Percentiles rank a stretch among this genome's conserved stretches.
Conservation (phyloP, 2,113 vertebrate species). For the human (Homo sapiens) region DNA sequence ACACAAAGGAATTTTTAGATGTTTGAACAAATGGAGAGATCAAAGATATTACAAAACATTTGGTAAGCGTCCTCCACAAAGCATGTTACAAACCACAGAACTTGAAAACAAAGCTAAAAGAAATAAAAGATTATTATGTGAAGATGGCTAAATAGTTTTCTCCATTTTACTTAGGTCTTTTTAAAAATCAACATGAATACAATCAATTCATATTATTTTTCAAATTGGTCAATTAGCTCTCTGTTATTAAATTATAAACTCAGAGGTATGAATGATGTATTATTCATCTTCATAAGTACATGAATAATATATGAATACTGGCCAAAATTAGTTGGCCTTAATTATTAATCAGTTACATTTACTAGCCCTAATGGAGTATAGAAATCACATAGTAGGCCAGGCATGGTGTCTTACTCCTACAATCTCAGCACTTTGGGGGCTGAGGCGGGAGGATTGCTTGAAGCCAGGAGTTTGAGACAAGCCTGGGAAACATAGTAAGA, state of each 20-base stretch:
- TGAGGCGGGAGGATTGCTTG: too few relatives aligned
- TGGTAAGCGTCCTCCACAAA: constrained; percentile 61
- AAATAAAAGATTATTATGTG: background rate
- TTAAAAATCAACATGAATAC: background rate
- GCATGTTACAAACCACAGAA: constrained; percentile 36
- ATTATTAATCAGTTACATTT: background rate
- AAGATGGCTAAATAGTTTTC: background rate
- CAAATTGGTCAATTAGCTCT: background rate
- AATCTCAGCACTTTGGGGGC: too few relatives aligned
- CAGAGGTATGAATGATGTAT: background rate
- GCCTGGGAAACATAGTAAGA: too few relatives aligned
- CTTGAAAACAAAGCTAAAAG: constrained; percentile 30
- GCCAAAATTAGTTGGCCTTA: background rate
- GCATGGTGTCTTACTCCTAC: too few relatives aligned
- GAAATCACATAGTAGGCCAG: background rate
- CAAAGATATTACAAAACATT: constrained; percentile 58
- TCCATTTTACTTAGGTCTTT: background rate
- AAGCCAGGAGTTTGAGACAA: too few relatives aligned
- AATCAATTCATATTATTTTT: background rate
- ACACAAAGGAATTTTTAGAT: constrained; percentile 58
- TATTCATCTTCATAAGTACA: background rate
- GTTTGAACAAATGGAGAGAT: constrained; percentile 51
- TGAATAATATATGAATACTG: background rate
- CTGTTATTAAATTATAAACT: background rate
- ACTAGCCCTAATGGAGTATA: background rate